Evolutionary conservation across 2,888 invertebrate genomes (phyloP), one percentile per base, ranked within the genome.

Genomic region (Argyra leucocephala): DNA sequence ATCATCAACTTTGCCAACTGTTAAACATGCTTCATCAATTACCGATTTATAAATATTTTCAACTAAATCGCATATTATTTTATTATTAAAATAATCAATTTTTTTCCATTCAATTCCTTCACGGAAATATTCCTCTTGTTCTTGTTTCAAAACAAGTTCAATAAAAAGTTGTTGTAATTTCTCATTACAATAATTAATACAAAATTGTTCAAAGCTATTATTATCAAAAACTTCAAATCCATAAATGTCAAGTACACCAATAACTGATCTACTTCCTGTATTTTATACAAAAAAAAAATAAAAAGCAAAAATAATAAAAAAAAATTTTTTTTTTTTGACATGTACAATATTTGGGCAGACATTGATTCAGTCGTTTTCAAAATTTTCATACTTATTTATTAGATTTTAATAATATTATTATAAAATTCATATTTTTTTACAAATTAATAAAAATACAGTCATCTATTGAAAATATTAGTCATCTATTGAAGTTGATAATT

Each of bases 141-240:
- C 97, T 78, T 96, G 97, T 75, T 96, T 96, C 69, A 99, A 81
- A 36, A 98, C 98, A 80, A 99, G 82, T 80, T 98, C 97, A 74
- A 98, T 98, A 77, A 98, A 98, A 48, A 98, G 82, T 79, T 98
- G 98, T 77, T 98, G 98, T 70, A 98, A 82, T 78, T 98, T 98
- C 82, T 98, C 98, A 78, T 98, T 98, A 77, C 97, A 98, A 81
- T 97, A 98, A 81, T 98, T 98, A 21, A 98, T 98, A 80, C 97
- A 98, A 81, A 98, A 95, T 82, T 98, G 98, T 79, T 98, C 98
- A 81, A 98, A 96, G 81, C 94, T 95, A 81, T 98, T 98, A 31
- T 86, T 86, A 72, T 96, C 96, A 79, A 99, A 96, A 71, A 98
- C 96, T 83, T 99, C 98, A 80, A 98, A 99, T 22, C 98, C 98